phyloP scores from a whole-genome alignment of 2,113 vertebrate species.

The Probosciger aterrimus region DNA sequence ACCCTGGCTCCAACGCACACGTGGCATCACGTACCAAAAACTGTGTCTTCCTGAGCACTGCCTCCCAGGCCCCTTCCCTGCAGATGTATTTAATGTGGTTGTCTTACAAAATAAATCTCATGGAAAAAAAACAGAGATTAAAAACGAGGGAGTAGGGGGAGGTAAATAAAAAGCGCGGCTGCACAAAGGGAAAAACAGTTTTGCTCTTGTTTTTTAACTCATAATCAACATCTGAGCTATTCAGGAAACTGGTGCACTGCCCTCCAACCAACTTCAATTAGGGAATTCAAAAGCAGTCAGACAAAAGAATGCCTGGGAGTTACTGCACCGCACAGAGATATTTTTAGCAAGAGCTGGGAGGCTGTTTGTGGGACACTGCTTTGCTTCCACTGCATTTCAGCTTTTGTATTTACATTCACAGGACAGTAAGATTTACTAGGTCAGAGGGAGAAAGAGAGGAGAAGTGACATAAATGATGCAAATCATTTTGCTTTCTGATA shows the following conservation, averaged over 20 bases:
- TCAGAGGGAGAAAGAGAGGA: neutral
- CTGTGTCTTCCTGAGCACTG: neutral
- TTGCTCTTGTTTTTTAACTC: constrained; percentile 47
- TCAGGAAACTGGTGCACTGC: constrained; percentile 31
- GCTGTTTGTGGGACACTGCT: constrained; percentile 22
- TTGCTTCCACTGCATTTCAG: neutral
- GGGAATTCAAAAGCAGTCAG: constrained; percentile 56
- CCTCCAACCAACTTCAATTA: constrained; percentile 47
- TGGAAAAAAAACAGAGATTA: neutral
- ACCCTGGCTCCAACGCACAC: neutral
- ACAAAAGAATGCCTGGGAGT: constrained; percentile 68
- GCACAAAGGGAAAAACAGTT: constrained; percentile 34
- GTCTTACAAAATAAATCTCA: neutral
- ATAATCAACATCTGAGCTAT: constrained; percentile 42
- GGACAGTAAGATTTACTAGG: constrained; percentile 8
- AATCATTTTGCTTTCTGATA: neutral
- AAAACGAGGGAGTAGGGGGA: neutral
- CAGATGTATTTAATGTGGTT: neutral
- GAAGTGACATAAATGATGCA: neutral
- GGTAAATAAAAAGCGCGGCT: neutral
- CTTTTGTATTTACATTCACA: constrained; percentile 6
- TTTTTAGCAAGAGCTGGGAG: constrained; percentile 52
- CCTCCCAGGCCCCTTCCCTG: neutral
- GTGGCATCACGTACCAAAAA: neutral
- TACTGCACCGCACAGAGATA: constrained; percentile 54